Evolutionary conservation across 2,113 vertebrate species (phyloP), one percentile per base, ranked within the genome.

Genomic region (Ibidorhyncha struthersii): DNA sequence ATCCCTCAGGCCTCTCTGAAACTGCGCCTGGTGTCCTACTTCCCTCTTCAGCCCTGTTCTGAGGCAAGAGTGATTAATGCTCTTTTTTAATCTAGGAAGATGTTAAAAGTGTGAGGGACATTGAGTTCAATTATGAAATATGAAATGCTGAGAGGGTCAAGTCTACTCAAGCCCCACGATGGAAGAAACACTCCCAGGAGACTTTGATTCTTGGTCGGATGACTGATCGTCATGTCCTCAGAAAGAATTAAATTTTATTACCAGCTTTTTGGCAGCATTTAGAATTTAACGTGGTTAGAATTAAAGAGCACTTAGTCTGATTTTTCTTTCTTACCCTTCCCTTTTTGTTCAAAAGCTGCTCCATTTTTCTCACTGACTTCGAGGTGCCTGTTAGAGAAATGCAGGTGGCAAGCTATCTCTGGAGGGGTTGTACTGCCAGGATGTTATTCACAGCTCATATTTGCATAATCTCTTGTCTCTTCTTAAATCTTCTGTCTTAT

Each of bases 391-490:
- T 76, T 91, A 56, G 67, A 88, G 63, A 95, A 94, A 95, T 86
- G 58, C 94, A 96, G 93, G 97, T 97, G 93, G 82, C 87, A 95
- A 97, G 84, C 84, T 94, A 83, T 83, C 86, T 96, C 90, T 86
- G 78, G 89, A 94, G 86, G 76, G 71, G 49, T n/a, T 95, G 63
- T 67, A 66, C 65, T 94, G 82, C 97, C 96, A 97, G 98, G 66
- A 90, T 66, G 93, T 97, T 97, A 97, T 98, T 98, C 98, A 97
- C 98, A 98, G 97, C 38, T 77, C 84, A 40, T 95, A 98, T 98
- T 98, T 98, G 97, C 98, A 98, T 98, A 98, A 98, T 98, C 98
- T 98, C 96, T 98, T 97, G 98, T 98, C 98, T 98, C 95, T 95
- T 89, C 91, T 91, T 96, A 90, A 94, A 91, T 94, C 87, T 96